Evolutionary conservation across 2,888 invertebrate genomes (phyloP), one percentile per base, ranked within the genome.

Genomic region (Tachystola acroxantha): DNA sequence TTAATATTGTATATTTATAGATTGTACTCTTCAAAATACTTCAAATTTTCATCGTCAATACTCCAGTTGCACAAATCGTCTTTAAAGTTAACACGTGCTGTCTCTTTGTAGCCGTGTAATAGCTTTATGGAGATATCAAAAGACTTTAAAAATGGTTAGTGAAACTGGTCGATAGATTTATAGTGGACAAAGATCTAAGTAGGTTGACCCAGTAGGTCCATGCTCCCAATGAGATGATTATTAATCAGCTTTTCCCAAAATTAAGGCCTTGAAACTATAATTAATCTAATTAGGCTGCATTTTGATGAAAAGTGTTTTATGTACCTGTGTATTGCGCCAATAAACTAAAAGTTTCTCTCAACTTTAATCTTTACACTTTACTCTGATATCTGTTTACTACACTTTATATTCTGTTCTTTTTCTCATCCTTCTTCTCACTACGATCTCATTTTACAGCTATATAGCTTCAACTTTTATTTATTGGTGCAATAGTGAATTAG

Each of bases 301-400:
- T 62, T 72, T 67, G 55, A 63, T 55, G 58, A 50, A 69, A 71
- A 69, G 61, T 67, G 53, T 71, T 36, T 65, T 59, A 70, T 67
- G 82, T 84, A 84, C 85, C 81, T 84, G 80, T 73, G 42, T 58
- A 64, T 77, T 81, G 75, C 75, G 68, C 75, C 77, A 77, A 76
- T 78, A 45, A 72, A 67, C 68, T 66, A 64, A 71, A 57, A 46
- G 12, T 29, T 2, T n/a, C 11, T 22, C 13, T 28, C 44, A 43
- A 41, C 11, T 12, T 37, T 51, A 40, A 46, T 28, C 30, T 39
- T 36, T 47, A 36, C 31, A 36, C 12, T 12, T 22, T 28, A 29
- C 30, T 34, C 30, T 35, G 39, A 26, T 37, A n/a, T 34, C 25
- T 40, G 25, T 38, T 35, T 32, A 28, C 19, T 42, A 25, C 12